Evolutionary conservation across 2,797 vertebrate species (phyloP).

Genomic region (Pogoniulus pusillus): DNA sequence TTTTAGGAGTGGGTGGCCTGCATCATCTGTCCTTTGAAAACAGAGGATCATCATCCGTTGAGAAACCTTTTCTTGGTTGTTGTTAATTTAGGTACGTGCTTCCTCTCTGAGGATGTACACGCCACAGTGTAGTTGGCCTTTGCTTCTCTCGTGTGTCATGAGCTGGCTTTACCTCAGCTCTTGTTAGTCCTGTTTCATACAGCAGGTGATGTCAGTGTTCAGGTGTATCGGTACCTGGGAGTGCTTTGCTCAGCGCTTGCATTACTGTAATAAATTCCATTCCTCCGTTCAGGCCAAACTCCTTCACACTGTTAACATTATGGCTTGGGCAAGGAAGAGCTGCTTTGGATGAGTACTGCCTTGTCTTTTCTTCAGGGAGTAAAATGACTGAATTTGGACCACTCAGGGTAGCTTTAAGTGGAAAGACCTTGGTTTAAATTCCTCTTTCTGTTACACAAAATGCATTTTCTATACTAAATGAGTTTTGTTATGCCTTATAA

Average conservation of each 20-base stretch:
- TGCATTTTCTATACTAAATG: neutral
- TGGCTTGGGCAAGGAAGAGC: neutral
- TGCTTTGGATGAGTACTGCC: slow-evolving; percentile 1
- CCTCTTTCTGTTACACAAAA: neutral
- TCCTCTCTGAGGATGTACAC: neutral
- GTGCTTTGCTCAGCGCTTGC: slow-evolving; percentile 19
- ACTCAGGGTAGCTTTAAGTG: neutral
- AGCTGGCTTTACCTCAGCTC: neutral
- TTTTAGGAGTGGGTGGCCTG: neutral
- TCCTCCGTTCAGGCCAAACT: neutral
- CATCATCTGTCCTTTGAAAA: slow-evolving; percentile 6
- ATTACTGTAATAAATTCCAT: slow-evolving; percentile 31
- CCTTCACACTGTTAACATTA: neutral
- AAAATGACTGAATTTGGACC: neutral
- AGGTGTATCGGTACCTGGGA: slow-evolving; percentile 2
- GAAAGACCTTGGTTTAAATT: neutral
- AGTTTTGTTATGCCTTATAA: neutral
- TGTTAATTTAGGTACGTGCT: neutral
- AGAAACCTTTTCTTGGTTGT: neutral
- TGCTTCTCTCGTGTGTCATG: neutral
- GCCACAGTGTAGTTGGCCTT: neutral
- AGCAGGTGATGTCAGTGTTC: slow-evolving; percentile 17
- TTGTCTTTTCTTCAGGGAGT: slow-evolving; percentile 6
- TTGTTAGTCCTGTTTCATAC: neutral
- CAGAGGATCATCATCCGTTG: neutral